Evolutionary conservation across 2,888 invertebrate genomes (phyloP).

Genomic region (Cerastis rubricosa): DNA sequence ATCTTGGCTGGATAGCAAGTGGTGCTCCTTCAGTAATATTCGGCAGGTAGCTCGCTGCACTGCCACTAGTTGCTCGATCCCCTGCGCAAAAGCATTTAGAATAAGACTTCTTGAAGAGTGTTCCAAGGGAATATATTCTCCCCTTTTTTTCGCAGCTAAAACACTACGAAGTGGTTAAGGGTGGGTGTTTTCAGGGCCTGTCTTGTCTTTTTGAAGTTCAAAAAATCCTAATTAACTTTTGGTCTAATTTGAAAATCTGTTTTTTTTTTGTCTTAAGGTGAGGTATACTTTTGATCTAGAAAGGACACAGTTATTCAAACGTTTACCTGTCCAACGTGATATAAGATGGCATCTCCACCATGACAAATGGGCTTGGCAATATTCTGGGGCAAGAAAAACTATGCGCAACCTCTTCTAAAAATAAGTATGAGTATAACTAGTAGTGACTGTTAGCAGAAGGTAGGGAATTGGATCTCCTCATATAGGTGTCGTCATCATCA

Average conservation of each 20-base stretch:
- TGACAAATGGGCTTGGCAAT: background rate
- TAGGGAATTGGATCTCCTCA: conserved; percentile 75
- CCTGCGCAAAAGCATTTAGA: conserved; percentile 66
- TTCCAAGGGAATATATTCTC: background rate
- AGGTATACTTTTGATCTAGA: background rate
- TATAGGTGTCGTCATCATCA: conserved; percentile 94
- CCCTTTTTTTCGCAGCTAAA: background rate
- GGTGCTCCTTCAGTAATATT: conserved; percentile 89
- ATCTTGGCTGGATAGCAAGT: conserved; percentile 82
- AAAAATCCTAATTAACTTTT: too few species aligned
- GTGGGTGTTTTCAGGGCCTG: background rate
- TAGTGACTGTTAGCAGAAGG: conserved; percentile 68
- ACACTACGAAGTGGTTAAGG: background rate
- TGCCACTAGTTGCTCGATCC: conserved; percentile 79
- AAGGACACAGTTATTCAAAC: background rate
- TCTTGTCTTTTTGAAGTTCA: background rate
- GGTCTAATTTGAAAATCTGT: too few species aligned
- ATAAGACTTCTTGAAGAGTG: background rate
- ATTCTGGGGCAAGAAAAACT: background rate
- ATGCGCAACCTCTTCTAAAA: background rate
- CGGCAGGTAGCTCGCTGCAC: conserved; percentile 83
- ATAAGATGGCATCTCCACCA: background rate
- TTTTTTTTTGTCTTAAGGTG: too few species aligned
- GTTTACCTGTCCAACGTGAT: background rate
- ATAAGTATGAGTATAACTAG: too few species aligned